Base-by-base conservation (phyloP, 1,140 invertebrate species). In the Drosophila tani region DNA sequence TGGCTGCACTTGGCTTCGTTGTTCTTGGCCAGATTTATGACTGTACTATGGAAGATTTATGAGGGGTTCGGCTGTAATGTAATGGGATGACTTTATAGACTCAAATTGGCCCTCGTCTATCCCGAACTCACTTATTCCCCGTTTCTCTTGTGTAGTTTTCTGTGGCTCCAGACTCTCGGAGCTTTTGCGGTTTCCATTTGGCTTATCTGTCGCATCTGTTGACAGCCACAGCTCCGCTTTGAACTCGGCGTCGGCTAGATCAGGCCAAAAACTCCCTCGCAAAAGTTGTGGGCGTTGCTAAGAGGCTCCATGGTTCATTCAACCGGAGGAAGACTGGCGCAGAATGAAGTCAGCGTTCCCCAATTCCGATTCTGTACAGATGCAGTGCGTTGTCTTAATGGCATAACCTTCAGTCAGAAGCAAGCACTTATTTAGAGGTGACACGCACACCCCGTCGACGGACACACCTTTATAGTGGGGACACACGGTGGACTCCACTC, bases 141-240 rank as follows among this genome's bases (percentile, higher is more conserved):
- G 40, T 24, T 21, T 45, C 35, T 73, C 51, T 85, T 85, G 75
- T 70, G n/a, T n/a, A n/a, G n/a, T n/a, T n/a, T n/a, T n/a, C n/a
- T n/a, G 82, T 79, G 82, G 24, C 65, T 81, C 32, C 29, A 57
- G 47, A 58, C 43, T 56, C 43, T 66, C 17, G 49, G 43, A 0
- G 53, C 14, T 58, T 58, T 75, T 66, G 63, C 69, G 58, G 59
- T 64, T 75, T 40, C 70, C 70, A 74, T 73, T 73, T 58, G 50
- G 62, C 69, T 83, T 87, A 88, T 87, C 84, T 86, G 77, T 73
- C 60, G 32, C 81, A 88, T 88, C 84, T 90, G 80, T 56, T 81
- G 84, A 90, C 85, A 90, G 69, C 63, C 80, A 40, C 35, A 40
- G 78, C 29, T 56, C 67, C 47, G 69, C 84, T 88, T 87, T 87